Evolutionary conservation across 1,140 invertebrate genomes (phyloP).

Genomic region (Diprion similis): DNA sequence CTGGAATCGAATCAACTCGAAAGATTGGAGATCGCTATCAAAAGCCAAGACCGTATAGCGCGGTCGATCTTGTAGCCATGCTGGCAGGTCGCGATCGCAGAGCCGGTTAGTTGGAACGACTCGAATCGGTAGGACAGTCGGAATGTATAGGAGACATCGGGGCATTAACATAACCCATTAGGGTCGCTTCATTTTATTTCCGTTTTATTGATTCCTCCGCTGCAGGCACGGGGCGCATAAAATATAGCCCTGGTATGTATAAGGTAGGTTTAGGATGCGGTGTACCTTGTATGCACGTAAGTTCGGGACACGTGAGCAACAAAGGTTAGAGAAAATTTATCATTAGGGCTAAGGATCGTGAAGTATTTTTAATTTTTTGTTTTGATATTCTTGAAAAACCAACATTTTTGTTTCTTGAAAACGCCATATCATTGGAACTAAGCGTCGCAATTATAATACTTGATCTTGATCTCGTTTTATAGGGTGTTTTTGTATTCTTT

Average conservation of each 20-base stretch:
- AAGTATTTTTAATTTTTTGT: too few relatives aligned
- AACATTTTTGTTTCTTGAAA: too few relatives aligned
- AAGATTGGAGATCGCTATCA: background rate
- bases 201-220: conserved; percentile 24
- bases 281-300: too few relatives aligned
- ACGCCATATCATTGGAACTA: too few relatives aligned
- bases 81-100: background rate
- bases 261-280: too few relatives aligned
- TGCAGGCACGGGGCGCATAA: background rate
- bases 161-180: conserved; percentile 20
- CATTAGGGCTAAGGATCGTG: too few relatives aligned
- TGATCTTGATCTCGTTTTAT: too few relatives aligned
- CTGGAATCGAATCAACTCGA: background rate
- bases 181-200: conserved; percentile 28
- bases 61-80: background rate
- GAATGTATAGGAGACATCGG: conserved; percentile 10
- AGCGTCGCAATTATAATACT: too few relatives aligned
- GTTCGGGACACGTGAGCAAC: too few relatives aligned
- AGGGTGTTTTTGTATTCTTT: too few relatives aligned
- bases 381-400: too few relatives aligned
- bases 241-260: background rate
- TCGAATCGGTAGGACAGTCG: background rate
- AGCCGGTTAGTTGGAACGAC: conserved; percentile 8
- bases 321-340: too few relatives aligned
- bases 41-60: background rate